Base-by-base conservation (phyloP, 1,140 invertebrate species). In the Battus philenor region DNA sequence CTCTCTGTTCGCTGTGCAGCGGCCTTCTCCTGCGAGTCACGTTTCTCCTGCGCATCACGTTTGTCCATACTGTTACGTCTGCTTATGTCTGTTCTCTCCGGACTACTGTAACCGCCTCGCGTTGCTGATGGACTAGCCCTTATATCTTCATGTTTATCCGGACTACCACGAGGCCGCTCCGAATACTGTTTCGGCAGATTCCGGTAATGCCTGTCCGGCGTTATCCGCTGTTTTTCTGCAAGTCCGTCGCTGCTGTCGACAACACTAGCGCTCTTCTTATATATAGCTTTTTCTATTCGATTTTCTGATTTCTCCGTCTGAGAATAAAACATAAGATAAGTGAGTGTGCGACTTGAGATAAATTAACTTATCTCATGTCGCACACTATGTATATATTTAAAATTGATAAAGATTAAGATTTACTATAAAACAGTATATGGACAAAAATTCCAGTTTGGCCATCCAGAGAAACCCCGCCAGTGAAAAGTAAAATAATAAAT, bases 1-100 rank as follows among this genome's bases (percentile, higher is more conserved):
- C 64, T 49, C 49, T 59, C 50, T 5, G 62, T 46, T 10, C 59
- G 50, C 9, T 46, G 45, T 15, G 48, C 36, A 24, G 10, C 2
- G 9, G 47, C 16, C 16, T 41, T 43, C 44, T 47, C 32, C 9
- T 12, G 36, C 20, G 18, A 17, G 5, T 44, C 43, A n/a, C 17
- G 22, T n/a, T n/a, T n/a, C n/a, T n/a, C n/a, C 24, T 16, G 20
- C n/a, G 15, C 4, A 10, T n/a, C 3, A 12, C 33, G 8, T 7
- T 12, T 38, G n/a, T 51, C 50, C 20, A 29, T 2, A 11, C 49
- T 53, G n/a, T 45, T 47, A 2, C 33, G 39, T 6, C 33, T 33
- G 1, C 36, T 29, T 16, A 10, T n/a, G 4, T 36, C 18, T 15
- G 2, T 15, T 22, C 33, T 22, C 20, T 20, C 13, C 4, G 33